phyloP scores from a whole-genome alignment of 2,888 invertebrate genomes.

The Nemapogon koenigi region DNA sequence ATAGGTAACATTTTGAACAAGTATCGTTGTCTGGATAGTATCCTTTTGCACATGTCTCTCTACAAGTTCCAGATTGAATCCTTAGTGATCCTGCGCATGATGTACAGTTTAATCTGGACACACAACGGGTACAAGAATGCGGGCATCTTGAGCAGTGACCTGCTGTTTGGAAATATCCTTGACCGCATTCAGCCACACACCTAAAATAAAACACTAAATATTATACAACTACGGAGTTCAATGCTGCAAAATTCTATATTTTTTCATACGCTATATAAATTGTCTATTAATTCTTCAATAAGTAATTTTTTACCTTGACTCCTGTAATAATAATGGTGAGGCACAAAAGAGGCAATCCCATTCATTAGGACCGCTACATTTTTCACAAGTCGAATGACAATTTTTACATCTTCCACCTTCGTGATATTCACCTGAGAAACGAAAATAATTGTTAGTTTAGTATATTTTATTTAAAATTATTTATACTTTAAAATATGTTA shows the following conservation, averaged over 20 bases:
- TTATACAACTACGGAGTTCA: not conserved
- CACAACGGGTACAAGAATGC: slow-evolving; percentile 79
- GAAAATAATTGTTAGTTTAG: slow-evolving; percentile 9
- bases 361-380: slow-evolving; percentile 81
- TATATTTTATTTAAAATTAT: not conserved
- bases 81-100: slow-evolving; percentile 78
- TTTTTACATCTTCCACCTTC: slow-evolving; percentile 78
- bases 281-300: slow-evolving; percentile 1
- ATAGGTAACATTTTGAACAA: slow-evolving; percentile 83
- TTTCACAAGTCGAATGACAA: slow-evolving; percentile 85
- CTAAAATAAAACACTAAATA: slow-evolving; percentile 30
- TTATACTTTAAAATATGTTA: not conserved
- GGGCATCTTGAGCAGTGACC: slow-evolving; percentile 79
- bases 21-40: slow-evolving; percentile 87
- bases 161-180: slow-evolving; percentile 77
- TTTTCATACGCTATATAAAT: not conserved
- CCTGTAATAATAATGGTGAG: slow-evolving; percentile 75
- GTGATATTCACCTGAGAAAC: slow-evolving; percentile 73
- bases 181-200: slow-evolving; percentile 81
- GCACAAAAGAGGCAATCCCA: slow-evolving; percentile 80
- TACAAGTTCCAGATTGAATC: slow-evolving; percentile 83
- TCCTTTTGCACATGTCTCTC: slow-evolving; percentile 78
- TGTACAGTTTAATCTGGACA: slow-evolving; percentile 81
- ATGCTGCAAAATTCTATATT: not conserved
- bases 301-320: slow-evolving; percentile 40